These are phyloP conservation scores for Ophiothrix spiculata DNA, from an alignment of 35 echinoderm and acorn worm genomes.

Conservation along the genomic window DNA sequence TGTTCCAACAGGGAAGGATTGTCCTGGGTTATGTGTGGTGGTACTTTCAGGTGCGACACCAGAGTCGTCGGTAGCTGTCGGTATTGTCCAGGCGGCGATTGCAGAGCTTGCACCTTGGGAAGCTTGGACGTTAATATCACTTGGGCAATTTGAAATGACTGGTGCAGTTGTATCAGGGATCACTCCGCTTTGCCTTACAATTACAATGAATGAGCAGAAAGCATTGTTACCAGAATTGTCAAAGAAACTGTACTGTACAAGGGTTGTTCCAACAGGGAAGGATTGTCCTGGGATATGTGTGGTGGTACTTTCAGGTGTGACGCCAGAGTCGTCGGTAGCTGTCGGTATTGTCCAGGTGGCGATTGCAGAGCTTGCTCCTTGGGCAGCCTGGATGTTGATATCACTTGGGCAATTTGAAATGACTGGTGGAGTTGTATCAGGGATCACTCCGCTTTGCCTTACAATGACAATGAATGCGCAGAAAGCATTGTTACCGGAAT, in stretches of 20 bases:
- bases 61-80: not conserved
- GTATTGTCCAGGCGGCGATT: not conserved
- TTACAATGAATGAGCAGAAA: too few relatives aligned
- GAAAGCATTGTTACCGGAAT: not conserved
- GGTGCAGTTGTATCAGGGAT: not conserved
- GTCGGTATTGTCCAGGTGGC: conserved; percentile 30
- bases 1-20: not conserved
- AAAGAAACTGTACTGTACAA: conserved; percentile 54
- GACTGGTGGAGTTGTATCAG: not conserved
- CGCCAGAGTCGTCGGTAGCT: conserved; percentile 54
- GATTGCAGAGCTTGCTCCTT: not conserved
- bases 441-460: not conserved
- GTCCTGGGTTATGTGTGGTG: not conserved
- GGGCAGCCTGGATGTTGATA: not conserved
- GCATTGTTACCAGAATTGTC: conserved; percentile 53
- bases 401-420: not conserved
- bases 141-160: not conserved
- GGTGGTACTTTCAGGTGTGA: not conserved
- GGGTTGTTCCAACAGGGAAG: conserved; percentile 50
- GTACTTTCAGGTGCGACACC: not conserved
- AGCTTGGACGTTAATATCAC: not conserved
- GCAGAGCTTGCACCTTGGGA: not conserved
- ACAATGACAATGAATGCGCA: not conserved
- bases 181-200: too few relatives aligned
- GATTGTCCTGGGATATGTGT: conserved; percentile 13